phyloP scores from a whole-genome alignment of 2,888 invertebrate genomes.

The Agrochola circellaris region DNA sequence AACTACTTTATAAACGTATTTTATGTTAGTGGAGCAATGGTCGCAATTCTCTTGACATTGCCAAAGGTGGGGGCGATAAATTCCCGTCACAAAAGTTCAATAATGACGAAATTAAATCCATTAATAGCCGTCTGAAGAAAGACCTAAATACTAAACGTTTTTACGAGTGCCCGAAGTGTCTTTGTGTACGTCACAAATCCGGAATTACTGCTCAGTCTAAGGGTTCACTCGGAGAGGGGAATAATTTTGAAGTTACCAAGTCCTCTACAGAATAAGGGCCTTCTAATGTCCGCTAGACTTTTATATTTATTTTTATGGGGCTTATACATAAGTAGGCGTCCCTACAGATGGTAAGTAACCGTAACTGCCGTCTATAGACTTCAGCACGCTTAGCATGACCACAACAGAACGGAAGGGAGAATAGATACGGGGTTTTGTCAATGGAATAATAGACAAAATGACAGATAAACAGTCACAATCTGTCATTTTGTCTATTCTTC shows the following conservation, averaged over 20 bases:
- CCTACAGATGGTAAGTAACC: background rate
- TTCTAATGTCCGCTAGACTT: background rate
- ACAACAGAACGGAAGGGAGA: too few relatives aligned
- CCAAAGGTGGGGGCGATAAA: slow-evolving; percentile 22
- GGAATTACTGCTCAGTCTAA: slow-evolving; percentile 43
- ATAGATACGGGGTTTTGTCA: too few relatives aligned
- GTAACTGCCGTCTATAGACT: too few relatives aligned
- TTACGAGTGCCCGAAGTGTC: slow-evolving; percentile 57
- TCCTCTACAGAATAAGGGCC: background rate
- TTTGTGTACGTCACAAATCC: slow-evolving; percentile 33
- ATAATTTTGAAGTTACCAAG: slow-evolving; percentile 12
- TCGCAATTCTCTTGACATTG: slow-evolving; percentile 18
- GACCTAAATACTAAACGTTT: slow-evolving; percentile 50
- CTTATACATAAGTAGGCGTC: background rate
- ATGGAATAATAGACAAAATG: too few relatives aligned
- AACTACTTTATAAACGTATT: slow-evolving; percentile 1
- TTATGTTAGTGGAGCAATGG: slow-evolving; percentile 12
- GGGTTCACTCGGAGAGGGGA: background rate
- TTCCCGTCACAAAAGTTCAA: slow-evolving; percentile 47
- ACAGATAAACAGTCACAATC: too few relatives aligned
- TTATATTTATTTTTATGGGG: background rate
- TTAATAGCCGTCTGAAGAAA: slow-evolving; percentile 51
- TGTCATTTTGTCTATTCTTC: too few relatives aligned
- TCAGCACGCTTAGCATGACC: too few relatives aligned
- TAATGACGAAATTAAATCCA: slow-evolving; percentile 57